Evolutionary conservation across 2,113 vertebrate genomes (phyloP), one percentile per base, ranked within the genome.

Genomic region (Sisor rabdophorus): DNA sequence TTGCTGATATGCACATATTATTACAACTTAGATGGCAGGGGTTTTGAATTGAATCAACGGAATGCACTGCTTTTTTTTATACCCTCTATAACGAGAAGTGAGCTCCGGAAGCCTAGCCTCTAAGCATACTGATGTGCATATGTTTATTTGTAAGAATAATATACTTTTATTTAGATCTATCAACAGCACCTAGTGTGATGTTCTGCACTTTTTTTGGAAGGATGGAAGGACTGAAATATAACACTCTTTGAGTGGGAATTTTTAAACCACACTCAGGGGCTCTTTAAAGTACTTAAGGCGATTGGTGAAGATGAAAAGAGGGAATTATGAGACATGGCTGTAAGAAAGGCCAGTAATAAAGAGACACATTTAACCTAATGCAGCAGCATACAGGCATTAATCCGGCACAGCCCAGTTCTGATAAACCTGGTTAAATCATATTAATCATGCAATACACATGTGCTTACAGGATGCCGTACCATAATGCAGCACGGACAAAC

Each of bases 381-480:
- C 85, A 73, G 82, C 86, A 61, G 83, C 86, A 63, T 80, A 84
- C 86, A 86, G 84, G 83, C 86, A 81, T 87, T 91, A 91, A 92
- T 92, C 91, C 91, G 84, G 86, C 87, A 75, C 82, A 88, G 65
- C 76, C 71, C 79, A 55, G 89, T 83, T 80, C 85, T 86, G 86
- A 88, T 88, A 90, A 88, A 88, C 88, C 86, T 85, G 80, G 76
- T 82, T 82, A 87, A 91, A 91, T 92, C 91, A 91, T 88, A 91
- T 92, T 91, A 91, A 89, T 85, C 71, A 65, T 83, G 86, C 87
- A 88, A 90, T 89, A 82, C 84, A 70, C 60, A 81, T 67, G 28
- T 69, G 28, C 68, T 63, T 83, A 77, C 71, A 75, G 36, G 58
- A 83, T 71, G 64, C 40, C 53, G 30, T 20, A 44, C 73, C 32